A percentile compares a stretch with the other conserved stretches of the same genome.
phyloP scores from a whole-genome alignment of 2,888 invertebrate genomes.

The Celastrina argiolus region DNA sequence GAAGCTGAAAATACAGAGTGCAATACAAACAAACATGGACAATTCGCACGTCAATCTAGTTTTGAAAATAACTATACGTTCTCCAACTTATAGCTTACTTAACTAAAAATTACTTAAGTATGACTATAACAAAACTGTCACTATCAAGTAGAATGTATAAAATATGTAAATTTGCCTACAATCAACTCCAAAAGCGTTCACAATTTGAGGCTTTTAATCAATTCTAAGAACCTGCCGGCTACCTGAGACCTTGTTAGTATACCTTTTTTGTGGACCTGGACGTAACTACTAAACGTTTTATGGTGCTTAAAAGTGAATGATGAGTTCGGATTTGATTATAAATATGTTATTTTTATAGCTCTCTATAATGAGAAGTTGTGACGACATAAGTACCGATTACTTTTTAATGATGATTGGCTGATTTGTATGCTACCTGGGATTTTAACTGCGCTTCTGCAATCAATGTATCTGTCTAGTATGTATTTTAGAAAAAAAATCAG shows the following conservation, averaged over 20 bases:
- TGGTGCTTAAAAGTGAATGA: conserved; percentile 57
- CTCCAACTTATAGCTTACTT: too few species aligned
- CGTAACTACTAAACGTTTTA: conserved; percentile 61
- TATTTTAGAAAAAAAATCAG: not conserved
- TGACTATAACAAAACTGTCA: not conserved
- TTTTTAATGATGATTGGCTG: conserved; percentile 1
- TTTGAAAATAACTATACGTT: too few species aligned
- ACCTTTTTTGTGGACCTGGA: conserved; percentile 52
- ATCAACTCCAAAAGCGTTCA: not conserved
- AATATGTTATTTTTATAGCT: conserved; percentile 24
- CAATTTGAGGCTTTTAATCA: conserved; percentile 26
- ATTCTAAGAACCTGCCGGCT: conserved; percentile 41
- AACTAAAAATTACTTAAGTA: too few species aligned
- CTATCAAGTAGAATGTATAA: not conserved
- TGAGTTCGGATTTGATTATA: conserved; percentile 33
- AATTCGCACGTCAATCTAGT: too few species aligned
- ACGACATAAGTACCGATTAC: conserved; percentile 14
- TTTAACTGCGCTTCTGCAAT: not conserved
- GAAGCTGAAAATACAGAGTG: not conserved
- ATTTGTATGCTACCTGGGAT: not conserved
- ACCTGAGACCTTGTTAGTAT: conserved; percentile 58
- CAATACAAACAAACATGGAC: not conserved
- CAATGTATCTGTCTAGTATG: not conserved
- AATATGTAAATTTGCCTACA: conserved; percentile 6
- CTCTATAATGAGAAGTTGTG: conserved; percentile 18